Conservation (phyloP, 1,140 invertebrate species). For the Heliconius himera region DNA sequence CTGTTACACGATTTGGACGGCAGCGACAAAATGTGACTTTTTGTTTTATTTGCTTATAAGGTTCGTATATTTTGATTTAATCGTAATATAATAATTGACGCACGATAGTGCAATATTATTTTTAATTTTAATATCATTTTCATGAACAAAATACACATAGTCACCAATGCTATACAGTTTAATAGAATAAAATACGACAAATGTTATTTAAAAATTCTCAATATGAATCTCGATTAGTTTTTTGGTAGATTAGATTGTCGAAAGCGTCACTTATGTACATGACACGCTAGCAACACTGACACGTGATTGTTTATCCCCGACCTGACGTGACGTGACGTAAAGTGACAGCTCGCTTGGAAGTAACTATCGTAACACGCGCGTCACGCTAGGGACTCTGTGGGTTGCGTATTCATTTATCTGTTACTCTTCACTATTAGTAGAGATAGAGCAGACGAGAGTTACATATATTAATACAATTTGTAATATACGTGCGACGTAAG, state of each 20-base stretch:
- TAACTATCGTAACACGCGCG: constrained; percentile 11
- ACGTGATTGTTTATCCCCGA: neutral
- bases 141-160: no score
- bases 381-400: neutral
- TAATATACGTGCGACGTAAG: no score
- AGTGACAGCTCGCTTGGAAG: neutral
- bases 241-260: neutral
- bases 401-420: no score
- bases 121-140: no score
- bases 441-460: no score
- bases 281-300: neutral
- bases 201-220: neutral
- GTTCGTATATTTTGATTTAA: no score
- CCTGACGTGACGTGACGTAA: neutral
- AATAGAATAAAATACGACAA: no score
- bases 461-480: no score
- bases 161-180: no score
- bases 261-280: neutral
- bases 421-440: no score
- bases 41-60: neutral
- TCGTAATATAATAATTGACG: no score
- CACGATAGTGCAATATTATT: no score
- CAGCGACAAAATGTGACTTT: neutral
- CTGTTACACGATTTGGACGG: neutral
- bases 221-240: neutral